Evolutionary conservation across 2,797 vertebrate species (phyloP), one percentile per base, ranked within the genome.

Genomic region (Enteromius thamalakanensis): DNA sequence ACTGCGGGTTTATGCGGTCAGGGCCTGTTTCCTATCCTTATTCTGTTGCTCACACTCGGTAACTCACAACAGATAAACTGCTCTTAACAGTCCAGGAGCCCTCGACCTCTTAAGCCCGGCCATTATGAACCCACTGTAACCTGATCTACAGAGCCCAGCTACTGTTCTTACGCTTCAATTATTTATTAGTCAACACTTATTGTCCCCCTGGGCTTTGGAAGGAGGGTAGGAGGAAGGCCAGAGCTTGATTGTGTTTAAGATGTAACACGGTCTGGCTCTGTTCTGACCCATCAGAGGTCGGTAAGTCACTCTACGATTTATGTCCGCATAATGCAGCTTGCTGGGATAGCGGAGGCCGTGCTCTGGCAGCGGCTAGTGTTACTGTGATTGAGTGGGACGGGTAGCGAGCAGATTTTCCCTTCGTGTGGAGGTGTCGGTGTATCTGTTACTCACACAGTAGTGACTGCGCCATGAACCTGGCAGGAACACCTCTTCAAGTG

Each of bases 141-240:
- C 87, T 82, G 90, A 96, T 90, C 88, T 85, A 90, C 90, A 82
- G 87, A 92, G 84, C 91, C 91, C 91, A 92, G 93, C 93, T 94
- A 94, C 94, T 95, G 94, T 94, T 96, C 93, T 92, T 94, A 94
- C 90, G 93, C 93, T 93, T 96, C 92, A 94, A 94, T 96, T 94
- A 97, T 96, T 96, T 95, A 97, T 96, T 94, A 96, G 93, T 88
- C 93, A 94, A 92, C 93, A 94, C 94, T 94, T 94, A 92, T 95
- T 94, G 94, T 93, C 93, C 88, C 92, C 89, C 92, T 89, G 93
- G 94, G 94, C 94, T 95, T 94, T 94, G 47, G 79, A 47, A 32
- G 62, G 79, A 34, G 69, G 77, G 75, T 32, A 87, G 89, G 86
- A 89, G 86, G 86, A 79, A 68, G 58, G 77, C 79, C 86, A 89